Evolutionary conservation across 2,113 vertebrate species (phyloP), one percentile per base, ranked within the genome.

Genomic region (Prinia subflava): DNA sequence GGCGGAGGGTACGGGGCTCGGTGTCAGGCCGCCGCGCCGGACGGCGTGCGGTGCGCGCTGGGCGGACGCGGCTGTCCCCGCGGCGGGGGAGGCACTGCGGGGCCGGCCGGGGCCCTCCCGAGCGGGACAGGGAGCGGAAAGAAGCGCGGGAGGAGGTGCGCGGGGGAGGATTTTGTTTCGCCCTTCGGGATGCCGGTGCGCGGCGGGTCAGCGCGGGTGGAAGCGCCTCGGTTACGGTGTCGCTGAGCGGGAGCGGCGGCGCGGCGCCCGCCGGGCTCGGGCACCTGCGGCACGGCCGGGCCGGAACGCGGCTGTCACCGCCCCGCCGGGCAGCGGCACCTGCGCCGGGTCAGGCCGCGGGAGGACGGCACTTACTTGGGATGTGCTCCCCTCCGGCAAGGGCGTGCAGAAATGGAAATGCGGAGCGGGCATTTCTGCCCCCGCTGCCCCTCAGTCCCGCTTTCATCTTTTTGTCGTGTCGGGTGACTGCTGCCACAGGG

Each of bases 291-390:
- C 56, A 8, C 46, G 13, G 62, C 69, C 31, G 28, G 53, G 46
- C 30, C 18, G 20, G 30, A 73, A 1, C 31, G 50, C 42, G 11
- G 67, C 57, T 35, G 35, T 16, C 21, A 55, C 44, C 27, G 37
- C 10, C 71, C 18, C 7, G 63, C 55, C 11, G 23, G 44, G 57
- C 6, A 27, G 41, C 18, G 27, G 17, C 78, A 5, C 30, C 57
- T 22, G 62, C 35, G 37, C 24, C 14, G 9, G 19, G 35, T 20
- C 49, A 0, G 35, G 2, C 28, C 19, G 3, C 24, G 9, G 5
- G 21, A 19, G 5, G 33, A 2, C 7, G 23, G 11, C 4, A 0
- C 13, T 19, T 5, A 2, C 2, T 4, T 10, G 68, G 3, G 49
- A 15, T 35, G 24, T 27, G 9, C 35, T 27, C 59, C 39, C 41